These are phyloP conservation scores for Hylia prasina DNA, from an alignment of 2,113 vertebrate genomes.

Conservation along the genomic window DNA sequence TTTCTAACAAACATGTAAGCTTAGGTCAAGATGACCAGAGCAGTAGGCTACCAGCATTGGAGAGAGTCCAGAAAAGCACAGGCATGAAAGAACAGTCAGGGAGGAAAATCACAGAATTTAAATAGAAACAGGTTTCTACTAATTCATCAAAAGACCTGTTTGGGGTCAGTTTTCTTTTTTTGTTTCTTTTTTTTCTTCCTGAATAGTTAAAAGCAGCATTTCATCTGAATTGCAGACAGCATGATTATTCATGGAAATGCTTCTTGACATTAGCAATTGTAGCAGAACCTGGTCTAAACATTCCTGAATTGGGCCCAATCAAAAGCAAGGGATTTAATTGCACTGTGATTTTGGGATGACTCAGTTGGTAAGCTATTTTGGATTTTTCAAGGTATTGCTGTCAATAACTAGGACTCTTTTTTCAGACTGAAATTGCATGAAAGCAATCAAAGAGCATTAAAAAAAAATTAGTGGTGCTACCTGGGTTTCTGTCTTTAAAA, in stretches of 20 bases:
- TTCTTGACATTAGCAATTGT: constrained; percentile 55
- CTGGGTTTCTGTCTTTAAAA: constrained; percentile 25
- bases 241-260: not conserved
- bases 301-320: constrained; percentile 43
- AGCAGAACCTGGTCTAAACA: constrained; percentile 51
- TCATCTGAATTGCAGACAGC: constrained; percentile 1
- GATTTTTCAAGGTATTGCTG: constrained; percentile 54
- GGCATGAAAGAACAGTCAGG: not conserved
- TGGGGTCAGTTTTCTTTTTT: not conserved
- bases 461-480: not conserved
- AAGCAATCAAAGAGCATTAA: not conserved
- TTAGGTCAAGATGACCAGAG: not conserved
- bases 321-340: constrained; percentile 41
- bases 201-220: constrained; percentile 13
- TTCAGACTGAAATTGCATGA: not conserved
- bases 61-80: not conserved
- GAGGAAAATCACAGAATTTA: not conserved
- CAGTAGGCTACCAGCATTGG: not conserved
- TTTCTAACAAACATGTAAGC: not conserved
- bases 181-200: not conserved
- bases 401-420: not conserved
- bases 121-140: not conserved
- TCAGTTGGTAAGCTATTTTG: constrained; percentile 50
- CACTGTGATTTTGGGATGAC: constrained; percentile 41
- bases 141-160: not conserved